Conservation (phyloP, 2,888 invertebrate genomes). For the Brachyptera putata region DNA sequence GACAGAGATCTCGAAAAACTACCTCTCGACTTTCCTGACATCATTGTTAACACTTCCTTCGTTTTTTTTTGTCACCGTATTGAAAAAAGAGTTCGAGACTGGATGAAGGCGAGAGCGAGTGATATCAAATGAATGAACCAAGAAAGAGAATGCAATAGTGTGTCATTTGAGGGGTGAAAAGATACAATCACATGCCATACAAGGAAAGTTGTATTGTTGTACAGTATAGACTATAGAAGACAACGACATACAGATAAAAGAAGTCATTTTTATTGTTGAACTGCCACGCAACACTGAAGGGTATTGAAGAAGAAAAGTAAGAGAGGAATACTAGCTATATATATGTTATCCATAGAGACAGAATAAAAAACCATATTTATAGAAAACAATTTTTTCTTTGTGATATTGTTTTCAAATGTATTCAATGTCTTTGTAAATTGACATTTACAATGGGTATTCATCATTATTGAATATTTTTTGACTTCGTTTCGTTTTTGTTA, state of each 20-base stretch:
- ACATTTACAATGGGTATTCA: no score
- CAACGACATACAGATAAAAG: slow-evolving; percentile 31
- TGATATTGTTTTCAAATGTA: no score
- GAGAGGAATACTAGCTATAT: no score
- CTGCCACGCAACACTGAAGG: slow-evolving; percentile 18
- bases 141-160: slow-evolving; percentile 22
- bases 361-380: no score
- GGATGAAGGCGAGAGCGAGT: background rate
- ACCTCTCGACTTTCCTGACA: slow-evolving; percentile 24
- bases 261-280: slow-evolving; percentile 18
- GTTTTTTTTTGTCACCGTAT: no score
- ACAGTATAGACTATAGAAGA: no score
- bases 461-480: no score
- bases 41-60: slow-evolving; percentile 26
- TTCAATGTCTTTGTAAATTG: no score
- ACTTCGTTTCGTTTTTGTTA: no score
- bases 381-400: no score
- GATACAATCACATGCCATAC: slow-evolving; percentile 23
- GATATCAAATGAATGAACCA: slow-evolving; percentile 18
- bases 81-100: background rate
- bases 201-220: slow-evolving; percentile 25
- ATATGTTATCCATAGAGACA: no score
- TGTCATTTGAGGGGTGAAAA: slow-evolving; percentile 28
- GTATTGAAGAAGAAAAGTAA: slow-evolving; percentile 5
- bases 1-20: no score